These are phyloP conservation scores for Gallinago jamesoni DNA, from an alignment of 2,113 vertebrate species.

Conservation along the genomic window DNA sequence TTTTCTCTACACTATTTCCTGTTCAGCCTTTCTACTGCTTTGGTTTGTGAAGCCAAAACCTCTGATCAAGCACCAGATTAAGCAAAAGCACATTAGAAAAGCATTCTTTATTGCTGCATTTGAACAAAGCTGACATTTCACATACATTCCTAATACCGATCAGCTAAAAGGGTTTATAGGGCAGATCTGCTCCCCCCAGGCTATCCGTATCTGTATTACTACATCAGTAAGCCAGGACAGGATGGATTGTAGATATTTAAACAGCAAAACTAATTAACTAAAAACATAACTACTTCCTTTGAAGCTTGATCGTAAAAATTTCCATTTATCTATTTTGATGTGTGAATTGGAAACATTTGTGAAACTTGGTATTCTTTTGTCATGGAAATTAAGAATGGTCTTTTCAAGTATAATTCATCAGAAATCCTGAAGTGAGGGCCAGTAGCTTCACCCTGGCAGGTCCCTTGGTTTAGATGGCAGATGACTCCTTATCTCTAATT, in stretches of 20 bases:
- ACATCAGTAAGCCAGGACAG: neutral
- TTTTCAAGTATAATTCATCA: neutral
- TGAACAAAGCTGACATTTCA: slow-evolving; percentile 42
- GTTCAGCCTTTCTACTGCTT: neutral
- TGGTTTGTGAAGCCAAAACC: slow-evolving; percentile 19
- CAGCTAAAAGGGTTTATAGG: slow-evolving; percentile 16
- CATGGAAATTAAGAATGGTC: neutral
- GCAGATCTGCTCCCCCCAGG: neutral
- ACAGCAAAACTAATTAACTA: slow-evolving; percentile 47
- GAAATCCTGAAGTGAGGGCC: neutral
- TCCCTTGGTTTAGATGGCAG: neutral
- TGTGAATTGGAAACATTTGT: slow-evolving; percentile 13
- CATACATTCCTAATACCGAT: neutral
- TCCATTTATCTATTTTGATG: slow-evolving; percentile 34
- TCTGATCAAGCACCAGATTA: slow-evolving; percentile 21
- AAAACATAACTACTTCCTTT: slow-evolving; percentile 46
- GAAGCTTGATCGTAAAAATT: slow-evolving; percentile 8
- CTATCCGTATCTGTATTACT: neutral
- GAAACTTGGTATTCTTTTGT: slow-evolving; percentile 1
- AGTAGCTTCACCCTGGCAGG: neutral
- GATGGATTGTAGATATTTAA: slow-evolving; percentile 23
- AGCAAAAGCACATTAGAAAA: neutral
- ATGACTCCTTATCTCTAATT: neutral
- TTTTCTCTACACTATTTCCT: neutral
- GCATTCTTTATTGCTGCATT: slow-evolving; percentile 10